These are phyloP conservation scores for Hippocampus kuda DNA, from an alignment of 2,797 vertebrate genomes.

Conservation along the genomic window DNA sequence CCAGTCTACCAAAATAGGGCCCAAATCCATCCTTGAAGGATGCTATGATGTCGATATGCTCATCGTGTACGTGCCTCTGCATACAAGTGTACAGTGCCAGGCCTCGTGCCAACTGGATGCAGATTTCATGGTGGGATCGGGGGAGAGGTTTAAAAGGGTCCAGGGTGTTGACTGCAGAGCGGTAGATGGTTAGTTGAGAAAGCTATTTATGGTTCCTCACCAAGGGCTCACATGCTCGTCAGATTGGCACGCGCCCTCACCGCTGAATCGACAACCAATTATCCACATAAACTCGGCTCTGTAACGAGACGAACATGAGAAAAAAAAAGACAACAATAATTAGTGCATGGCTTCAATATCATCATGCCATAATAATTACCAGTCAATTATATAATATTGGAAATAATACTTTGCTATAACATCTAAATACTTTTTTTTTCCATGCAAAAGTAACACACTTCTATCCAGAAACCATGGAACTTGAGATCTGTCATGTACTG, in stretches of 20 bases:
- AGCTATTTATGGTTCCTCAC: conserved; percentile 53
- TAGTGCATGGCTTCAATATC: conserved; percentile 19
- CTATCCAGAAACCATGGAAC: background rate
- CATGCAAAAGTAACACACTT: background rate
- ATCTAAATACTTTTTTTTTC: no score
- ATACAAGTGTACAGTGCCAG: conserved; percentile 12
- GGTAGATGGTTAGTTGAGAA: conserved; percentile 37
- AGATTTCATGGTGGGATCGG: conserved; percentile 24
- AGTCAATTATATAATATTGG: no score
- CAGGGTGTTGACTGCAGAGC: conserved; percentile 17
- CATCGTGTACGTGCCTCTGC: conserved; percentile 15
- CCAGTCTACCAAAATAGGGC: no score
- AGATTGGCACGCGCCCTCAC: conserved; percentile 45
- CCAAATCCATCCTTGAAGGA: conserved; percentile 16
- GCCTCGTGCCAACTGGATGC: conserved; percentile 45
- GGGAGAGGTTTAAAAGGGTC: conserved; percentile 24
- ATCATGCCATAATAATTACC: no score
- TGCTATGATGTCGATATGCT: conserved; percentile 14
- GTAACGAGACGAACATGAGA: conserved; percentile 16
- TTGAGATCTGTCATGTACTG: background rate
- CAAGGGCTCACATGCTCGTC: conserved; percentile 44
- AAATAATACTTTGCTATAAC: no score
- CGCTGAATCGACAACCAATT: conserved; percentile 45
- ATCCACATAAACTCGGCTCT: conserved; percentile 38
- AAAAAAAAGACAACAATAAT: conserved; percentile 34